A percentile compares a stretch with the other conserved stretches of the same genome.
These are phyloP conservation scores for Lepidotrigona ventralis DNA, from an alignment of 1,140 invertebrate species.

Conservation along the genomic window DNA sequence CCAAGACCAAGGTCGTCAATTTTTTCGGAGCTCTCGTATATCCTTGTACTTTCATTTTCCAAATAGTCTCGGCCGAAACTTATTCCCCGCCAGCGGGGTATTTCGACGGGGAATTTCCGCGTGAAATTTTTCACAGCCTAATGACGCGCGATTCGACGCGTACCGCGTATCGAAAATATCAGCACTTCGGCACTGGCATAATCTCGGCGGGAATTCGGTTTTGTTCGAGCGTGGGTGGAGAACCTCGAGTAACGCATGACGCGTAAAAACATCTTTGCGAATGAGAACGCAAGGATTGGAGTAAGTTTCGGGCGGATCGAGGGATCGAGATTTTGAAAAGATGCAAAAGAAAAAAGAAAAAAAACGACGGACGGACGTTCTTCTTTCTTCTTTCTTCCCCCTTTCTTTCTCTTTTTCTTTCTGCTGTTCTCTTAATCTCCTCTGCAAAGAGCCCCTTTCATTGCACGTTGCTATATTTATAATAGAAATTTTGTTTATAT, in stretches of 20 bases:
- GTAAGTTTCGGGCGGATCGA: not conserved
- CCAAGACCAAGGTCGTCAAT: not conserved
- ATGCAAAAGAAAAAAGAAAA: not conserved
- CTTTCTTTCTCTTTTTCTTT: not conserved
- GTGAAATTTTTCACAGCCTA: constrained; percentile 13
- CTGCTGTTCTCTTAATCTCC: constrained; percentile 14
- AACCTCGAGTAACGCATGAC: constrained; percentile 28
- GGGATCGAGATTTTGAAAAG: constrained; percentile 9
- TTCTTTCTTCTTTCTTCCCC: not conserved
- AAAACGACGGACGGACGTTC: constrained; percentile 7
- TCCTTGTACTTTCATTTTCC: constrained; percentile 9
- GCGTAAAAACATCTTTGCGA: constrained; percentile 25
- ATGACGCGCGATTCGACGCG: not conserved
- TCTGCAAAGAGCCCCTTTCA: constrained; percentile 21
- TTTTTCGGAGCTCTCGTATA: not conserved
- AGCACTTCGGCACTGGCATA: not conserved
- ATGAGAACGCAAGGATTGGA: constrained; percentile 4
- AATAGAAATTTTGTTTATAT: no score
- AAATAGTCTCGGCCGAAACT: constrained; percentile 21
- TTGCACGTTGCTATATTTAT: constrained; percentile 4
- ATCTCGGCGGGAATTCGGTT: not conserved
- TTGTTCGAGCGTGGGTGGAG: not conserved
- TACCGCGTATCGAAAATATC: not conserved
- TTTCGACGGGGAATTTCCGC: not conserved
- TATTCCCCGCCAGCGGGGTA: not conserved